Conservation (phyloP, 2,797 vertebrate genomes). For the Coracias cyanogaster region DNA sequence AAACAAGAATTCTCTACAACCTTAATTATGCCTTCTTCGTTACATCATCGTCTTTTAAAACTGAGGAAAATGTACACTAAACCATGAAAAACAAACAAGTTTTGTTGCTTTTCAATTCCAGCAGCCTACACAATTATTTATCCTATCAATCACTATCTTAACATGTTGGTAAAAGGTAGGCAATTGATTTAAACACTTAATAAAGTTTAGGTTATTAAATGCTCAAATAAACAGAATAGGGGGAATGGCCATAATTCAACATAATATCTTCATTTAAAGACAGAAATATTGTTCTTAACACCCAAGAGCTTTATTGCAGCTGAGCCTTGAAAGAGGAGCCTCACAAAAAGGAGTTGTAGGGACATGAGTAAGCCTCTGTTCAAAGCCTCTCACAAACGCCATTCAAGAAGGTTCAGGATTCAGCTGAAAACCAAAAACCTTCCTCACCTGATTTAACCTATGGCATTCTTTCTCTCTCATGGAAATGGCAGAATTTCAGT, state of each 20-base stretch:
- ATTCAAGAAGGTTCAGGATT: background rate
- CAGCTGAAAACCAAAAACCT: background rate
- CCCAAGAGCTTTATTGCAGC: background rate
- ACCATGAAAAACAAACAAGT: background rate
- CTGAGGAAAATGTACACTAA: constrained; percentile 12
- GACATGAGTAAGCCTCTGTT: background rate
- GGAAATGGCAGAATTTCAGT: background rate
- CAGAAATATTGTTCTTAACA: background rate
- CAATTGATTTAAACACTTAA: background rate
- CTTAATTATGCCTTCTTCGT: constrained; percentile 48
- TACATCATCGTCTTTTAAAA: constrained; percentile 26
- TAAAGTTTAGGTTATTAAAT: background rate
- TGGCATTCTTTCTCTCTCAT: background rate
- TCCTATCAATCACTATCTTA: constrained; percentile 27
- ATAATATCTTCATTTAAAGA: background rate
- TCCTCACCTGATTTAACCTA: background rate
- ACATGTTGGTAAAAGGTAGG: background rate
- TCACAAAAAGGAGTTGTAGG: background rate
- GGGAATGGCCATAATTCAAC: background rate
- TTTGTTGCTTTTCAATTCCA: constrained; percentile 37
- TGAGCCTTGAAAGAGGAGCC: background rate
- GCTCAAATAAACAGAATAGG: background rate
- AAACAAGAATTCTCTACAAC: background rate
- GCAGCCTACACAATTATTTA: constrained; percentile 31
- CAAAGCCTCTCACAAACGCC: rapidly evolving